Base-by-base conservation (phyloP, 2,797 vertebrate genomes). In the Tenualosa thibaudeaui region DNA sequence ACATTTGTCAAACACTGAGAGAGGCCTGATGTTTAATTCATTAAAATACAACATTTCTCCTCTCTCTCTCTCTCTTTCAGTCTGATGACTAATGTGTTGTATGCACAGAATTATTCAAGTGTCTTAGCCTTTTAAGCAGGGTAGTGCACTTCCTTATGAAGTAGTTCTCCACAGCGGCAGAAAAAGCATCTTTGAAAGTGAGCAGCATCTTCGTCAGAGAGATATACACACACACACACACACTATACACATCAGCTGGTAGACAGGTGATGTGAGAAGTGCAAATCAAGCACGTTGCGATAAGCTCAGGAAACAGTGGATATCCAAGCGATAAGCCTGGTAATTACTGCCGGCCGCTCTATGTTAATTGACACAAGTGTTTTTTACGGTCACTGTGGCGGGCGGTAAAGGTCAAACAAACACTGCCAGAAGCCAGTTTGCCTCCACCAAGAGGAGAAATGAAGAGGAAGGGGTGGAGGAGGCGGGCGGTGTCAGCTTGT, bases 341-440 rank as follows among this genome's bases (percentile, higher is more conserved):
- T 78, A 84, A 88, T 89, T 88, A 89, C 13, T 37, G 86, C 49
- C 50, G 56, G 53, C 40, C 78, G 75, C n/a, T 86, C 86, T 50
- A 50, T 68, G 56, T 60, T 81, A 81, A 89, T 82, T 85, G 81
- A 84, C 84, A 56, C 19, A n/a, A 37, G 68, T 82, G 58, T 37
- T 82, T 83, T 86, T 84, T 86, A 24, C 37, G 81, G 62, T 24
- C 60, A 13, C 31, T 78, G 85, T 49, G 78, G 46, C 37, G 24
- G 56, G 31, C 10, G 49, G 19, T 83, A 89, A 86, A 85, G 86
- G 83, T 89, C 86, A 87, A 5, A 5, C 86, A 81, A 81, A 58
- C 83, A 84, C 49, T 84, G 0, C 5, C 37, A n/a, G 49, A 82
- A 86, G 8, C 13, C 37, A 53, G 54, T 71, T 10, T 65, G 58